Percentiles rank a stretch among this genome's conserved stretches.
Conservation (phyloP, 2,797 vertebrate species). For the Lagodon rhomboides region DNA sequence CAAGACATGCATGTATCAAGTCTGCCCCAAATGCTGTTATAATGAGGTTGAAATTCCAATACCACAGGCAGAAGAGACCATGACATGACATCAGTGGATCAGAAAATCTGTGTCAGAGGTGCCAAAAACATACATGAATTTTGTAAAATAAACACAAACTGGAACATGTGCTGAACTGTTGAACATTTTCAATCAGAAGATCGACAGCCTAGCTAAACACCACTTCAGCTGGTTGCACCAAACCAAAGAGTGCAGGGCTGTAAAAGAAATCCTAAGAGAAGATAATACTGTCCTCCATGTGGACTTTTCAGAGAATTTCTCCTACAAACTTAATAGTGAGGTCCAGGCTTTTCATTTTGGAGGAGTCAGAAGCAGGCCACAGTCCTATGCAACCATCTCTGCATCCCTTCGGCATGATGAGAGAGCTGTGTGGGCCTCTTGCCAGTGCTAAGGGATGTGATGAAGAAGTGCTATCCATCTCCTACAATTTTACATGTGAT, state of each 20-base stretch:
- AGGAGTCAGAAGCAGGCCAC: neutral
- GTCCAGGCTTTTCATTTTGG: constrained; percentile 3
- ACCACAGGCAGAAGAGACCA: neutral
- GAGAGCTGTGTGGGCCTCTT: neutral
- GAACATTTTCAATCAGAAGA: neutral
- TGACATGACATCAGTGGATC: neutral
- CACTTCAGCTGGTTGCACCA: neutral
- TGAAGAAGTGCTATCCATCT: neutral
- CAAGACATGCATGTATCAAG: neutral
- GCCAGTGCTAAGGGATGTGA: neutral
- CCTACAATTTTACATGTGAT: neutral
- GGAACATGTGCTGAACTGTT: neutral
- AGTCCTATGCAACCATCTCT: neutral
- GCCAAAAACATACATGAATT: constrained; percentile 1
- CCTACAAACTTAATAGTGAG: constrained; percentile 2
- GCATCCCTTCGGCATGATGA: neutral
- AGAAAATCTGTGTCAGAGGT: constrained; percentile 3
- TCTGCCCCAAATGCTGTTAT: neutral
- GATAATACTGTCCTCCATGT: neutral
- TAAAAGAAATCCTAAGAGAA: constrained; percentile 2
- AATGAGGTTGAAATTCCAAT: neutral
- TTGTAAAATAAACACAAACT: neutral
- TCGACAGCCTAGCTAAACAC: neutral
- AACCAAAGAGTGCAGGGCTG: neutral
- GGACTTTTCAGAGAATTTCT: constrained; percentile 4